Evolutionary conservation across 2,113 vertebrate genomes (phyloP).

Genomic region (Dermatemys mawii): DNA sequence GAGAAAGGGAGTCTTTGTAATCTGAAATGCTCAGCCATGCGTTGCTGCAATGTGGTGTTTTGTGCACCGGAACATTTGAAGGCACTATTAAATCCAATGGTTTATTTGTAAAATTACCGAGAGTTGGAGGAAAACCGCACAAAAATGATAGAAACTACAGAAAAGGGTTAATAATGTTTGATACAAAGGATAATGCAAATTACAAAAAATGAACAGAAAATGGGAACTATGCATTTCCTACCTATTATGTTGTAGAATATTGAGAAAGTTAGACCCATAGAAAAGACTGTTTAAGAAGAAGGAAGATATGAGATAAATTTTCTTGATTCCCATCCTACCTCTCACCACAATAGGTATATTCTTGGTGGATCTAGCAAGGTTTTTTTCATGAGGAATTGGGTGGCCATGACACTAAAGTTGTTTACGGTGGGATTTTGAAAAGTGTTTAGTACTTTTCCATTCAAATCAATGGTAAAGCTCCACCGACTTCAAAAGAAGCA

Average conservation of each 20-base stretch:
- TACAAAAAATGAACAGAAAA: not conserved
- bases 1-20: not conserved
- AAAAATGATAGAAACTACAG: not conserved
- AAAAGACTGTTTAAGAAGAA: not conserved
- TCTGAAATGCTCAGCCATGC: not conserved
- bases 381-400: not conserved
- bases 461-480: not conserved
- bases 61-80: not conserved
- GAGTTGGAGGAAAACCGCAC: not conserved
- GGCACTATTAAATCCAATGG: not conserved
- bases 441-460: not conserved
- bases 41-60: not conserved
- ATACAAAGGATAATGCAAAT: not conserved
- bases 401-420: not conserved
- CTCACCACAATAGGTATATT: not conserved
- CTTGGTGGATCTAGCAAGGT: not conserved
- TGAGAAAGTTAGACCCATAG: not conserved
- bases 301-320: not conserved
- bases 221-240: not conserved
- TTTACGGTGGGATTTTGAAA: not conserved
- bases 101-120: not conserved
- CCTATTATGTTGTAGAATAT: constrained; percentile 3
- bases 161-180: constrained; percentile 8
- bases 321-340: not conserved
- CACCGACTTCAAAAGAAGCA: not conserved